phyloP scores from a whole-genome alignment of 2,797 vertebrate species.

The Chrysocyon brachyurus region DNA sequence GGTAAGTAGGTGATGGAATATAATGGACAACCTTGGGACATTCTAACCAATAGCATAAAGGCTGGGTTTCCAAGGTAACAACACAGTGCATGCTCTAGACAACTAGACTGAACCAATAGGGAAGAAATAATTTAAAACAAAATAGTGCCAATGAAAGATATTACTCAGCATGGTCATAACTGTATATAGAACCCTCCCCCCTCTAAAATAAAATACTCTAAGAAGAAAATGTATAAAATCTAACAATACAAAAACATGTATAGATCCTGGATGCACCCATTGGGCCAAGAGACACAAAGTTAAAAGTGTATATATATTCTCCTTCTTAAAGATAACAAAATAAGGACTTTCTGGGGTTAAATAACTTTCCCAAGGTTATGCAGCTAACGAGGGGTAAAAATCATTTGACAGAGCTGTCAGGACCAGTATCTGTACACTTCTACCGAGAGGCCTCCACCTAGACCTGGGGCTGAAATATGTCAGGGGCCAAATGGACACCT shows the following conservation, averaged over 20 bases:
- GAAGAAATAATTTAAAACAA: constrained; percentile 70
- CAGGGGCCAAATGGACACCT: too few relatives aligned
- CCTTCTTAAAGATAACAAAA: constrained; percentile 10
- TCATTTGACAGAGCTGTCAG: background rate
- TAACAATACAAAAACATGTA: constrained; percentile 15
- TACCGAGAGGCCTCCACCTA: background rate
- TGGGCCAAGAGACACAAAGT: background rate
- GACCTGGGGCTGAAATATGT: background rate
- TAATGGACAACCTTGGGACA: constrained; percentile 73
- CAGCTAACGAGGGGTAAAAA: background rate
- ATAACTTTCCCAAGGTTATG: background rate
- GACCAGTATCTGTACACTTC: background rate
- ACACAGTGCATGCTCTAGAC: constrained; percentile 58
- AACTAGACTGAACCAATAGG: constrained; percentile 54
- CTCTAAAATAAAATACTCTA: constrained; percentile 66
- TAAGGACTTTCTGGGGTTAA: background rate
- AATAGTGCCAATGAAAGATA: constrained; percentile 61
- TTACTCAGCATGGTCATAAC: constrained; percentile 49
- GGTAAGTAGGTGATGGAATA: constrained; percentile 55
- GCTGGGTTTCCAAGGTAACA: constrained; percentile 80
- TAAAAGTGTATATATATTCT: background rate
- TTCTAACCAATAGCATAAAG: constrained; percentile 40
- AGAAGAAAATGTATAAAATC: constrained; percentile 46
- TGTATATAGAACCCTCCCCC: background rate
- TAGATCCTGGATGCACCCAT: background rate